Base-by-base conservation (phyloP, 2,113 vertebrate genomes). In the Pelodiscus sinensis region DNA sequence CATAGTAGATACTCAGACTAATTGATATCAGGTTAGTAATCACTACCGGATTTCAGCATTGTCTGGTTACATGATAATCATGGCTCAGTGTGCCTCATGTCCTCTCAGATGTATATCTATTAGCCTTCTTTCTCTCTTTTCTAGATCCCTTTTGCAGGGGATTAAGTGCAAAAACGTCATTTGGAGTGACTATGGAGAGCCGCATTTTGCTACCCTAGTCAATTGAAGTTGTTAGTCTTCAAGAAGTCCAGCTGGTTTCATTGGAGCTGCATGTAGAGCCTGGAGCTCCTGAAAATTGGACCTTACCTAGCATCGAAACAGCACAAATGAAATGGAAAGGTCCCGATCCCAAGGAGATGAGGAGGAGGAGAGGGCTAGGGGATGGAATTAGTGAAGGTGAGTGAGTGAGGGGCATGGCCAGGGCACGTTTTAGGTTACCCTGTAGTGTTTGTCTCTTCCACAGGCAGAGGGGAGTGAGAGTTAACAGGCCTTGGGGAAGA, bases 381-480 rank as follows among this genome's bases (percentile, higher is more conserved):
- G 85, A 82, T 38, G 44, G 87, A 92, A 81, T 79, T 83, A 90
- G 79, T 22, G 87, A 68, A 92, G 51, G 62, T 81, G 86, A 90
- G 82, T 87, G 0, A 57, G 85, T 18, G 89, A 96, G 81, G 84
- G 86, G 75, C 73, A 90, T 75, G 88, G 62, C 71, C 91, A 81
- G 84, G 90, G 79, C 35, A 93, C 75, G 93, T 95, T 96, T 94
- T 92, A 95, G 96, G 94, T 90, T 84, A 96, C 65, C 95, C 95
- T 8, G 0, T 75, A 89, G 89, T 95, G 92, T 93, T 91, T 68
- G 83, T 27, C 57, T 77, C 52, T 82, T 86, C n/a, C 65, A n/a
- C 35, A 71, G 16, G 65, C 9, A 8, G 65, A 35, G 65, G 8
- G 65, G 65, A 16, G 15, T 93, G 86, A 86, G 51, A 14, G 89